Conservation (phyloP, 2,888 invertebrate genomes). For the Cantharis nigra region DNA sequence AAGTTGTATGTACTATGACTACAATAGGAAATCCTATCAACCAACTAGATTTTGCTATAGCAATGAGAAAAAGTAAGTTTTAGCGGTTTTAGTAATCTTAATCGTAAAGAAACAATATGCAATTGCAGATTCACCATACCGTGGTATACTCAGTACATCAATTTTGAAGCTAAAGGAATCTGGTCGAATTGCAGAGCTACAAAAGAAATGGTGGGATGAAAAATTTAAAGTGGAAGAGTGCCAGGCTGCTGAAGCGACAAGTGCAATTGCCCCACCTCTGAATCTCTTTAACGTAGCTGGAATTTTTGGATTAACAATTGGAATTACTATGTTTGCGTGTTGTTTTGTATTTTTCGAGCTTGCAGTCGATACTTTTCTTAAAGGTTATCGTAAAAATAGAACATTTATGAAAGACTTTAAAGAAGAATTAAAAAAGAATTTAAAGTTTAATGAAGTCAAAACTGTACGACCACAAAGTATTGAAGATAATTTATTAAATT, state of each 20-base stretch:
- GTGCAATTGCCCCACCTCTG: constrained; percentile 48
- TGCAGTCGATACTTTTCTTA: constrained; percentile 57
- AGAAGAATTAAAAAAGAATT: constrained; percentile 71
- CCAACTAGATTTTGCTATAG: constrained; percentile 60
- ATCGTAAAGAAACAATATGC: not conserved
- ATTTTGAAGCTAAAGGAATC: constrained; percentile 75
- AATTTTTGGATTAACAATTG: constrained; percentile 74
- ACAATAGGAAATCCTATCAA: constrained; percentile 74
- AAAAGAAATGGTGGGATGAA: constrained; percentile 81
- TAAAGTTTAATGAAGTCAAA: constrained; percentile 59
- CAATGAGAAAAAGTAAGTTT: constrained; percentile 44
- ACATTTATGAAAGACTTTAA: constrained; percentile 66
- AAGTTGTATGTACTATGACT: constrained; percentile 74
- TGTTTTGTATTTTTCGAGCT: constrained; percentile 72
- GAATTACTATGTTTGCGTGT: constrained; percentile 66
- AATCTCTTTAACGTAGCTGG: constrained; percentile 80
- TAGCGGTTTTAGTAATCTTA: not conserved
- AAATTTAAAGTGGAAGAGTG: constrained; percentile 69
- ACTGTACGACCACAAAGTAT: not conserved
- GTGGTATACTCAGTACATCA: constrained; percentile 70
- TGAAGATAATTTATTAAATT: not conserved
- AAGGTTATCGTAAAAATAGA: constrained; percentile 56
- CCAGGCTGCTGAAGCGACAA: constrained; percentile 49
- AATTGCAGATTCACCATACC: constrained; percentile 62
- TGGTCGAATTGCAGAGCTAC: constrained; percentile 70